Evolutionary conservation across 2,113 vertebrate genomes (phyloP), one percentile per base, ranked within the genome.

Genomic region (Perognathus longimembris): DNA sequence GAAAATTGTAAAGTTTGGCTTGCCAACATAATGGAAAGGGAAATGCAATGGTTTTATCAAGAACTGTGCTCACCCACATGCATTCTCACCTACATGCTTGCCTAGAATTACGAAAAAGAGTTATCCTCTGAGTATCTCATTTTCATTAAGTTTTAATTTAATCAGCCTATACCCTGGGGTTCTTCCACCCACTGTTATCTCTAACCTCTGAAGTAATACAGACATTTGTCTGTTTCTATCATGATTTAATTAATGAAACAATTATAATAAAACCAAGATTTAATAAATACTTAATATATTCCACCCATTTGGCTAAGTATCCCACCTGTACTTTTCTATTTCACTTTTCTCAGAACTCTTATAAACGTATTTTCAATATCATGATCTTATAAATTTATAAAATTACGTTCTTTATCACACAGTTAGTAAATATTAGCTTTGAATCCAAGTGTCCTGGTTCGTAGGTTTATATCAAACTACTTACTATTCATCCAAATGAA

Each of bases 61-160:
- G 50, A 17, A 54, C 50, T 4, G 14, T 54, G 14, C 12, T 54
- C 15, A 54, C 50, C 45, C 50, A 54, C 3, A 18, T 14, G 50
- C 4, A 15, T 54, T 54, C 50, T 54, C 50, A 54, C 4, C 14
- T 15, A 54, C 50, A 54, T 54, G 50, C 50, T 54, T 54, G 50
- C 50, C 50, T 54, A 54, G 14, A 54, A 54, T 54, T 45, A 7
- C 6, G 11, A 45, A 45, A 45, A 45, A 95, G 84, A 61, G 10
- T 83, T 7, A 82, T 21, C 45, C 32, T 88, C 14, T 40, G 18
- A 81, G 20, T 87, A 42, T 57, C 15, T 85, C 10, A 42, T 74
- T 74, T 92, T 78, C 50, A 54, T 90, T 64, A 71, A 20, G 90
- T 5, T 78, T 91, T 96, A 94, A 90, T 90, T 95, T 95, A 94